Evolutionary conservation across 2,113 vertebrate genomes (phyloP).

Genomic region (Lycocorax pyrrhopterus): DNA sequence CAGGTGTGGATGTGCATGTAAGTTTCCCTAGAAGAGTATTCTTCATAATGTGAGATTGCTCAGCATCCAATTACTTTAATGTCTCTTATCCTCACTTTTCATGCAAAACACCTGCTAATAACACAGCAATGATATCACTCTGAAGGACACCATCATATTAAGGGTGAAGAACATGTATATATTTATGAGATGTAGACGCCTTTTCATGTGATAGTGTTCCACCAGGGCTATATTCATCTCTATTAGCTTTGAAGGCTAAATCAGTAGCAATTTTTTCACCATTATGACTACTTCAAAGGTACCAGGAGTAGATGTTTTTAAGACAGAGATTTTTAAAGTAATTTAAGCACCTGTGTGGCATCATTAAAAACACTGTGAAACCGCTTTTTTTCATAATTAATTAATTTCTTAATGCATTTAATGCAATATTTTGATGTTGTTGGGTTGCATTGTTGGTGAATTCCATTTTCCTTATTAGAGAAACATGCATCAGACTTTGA

Average conservation of each 20-base stretch:
- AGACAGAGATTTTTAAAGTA: not conserved
- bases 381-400: not conserved
- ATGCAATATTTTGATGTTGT: not conserved
- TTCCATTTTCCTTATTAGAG: not conserved
- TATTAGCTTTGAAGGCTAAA: conserved; percentile 37
- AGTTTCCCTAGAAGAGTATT: conserved; percentile 13
- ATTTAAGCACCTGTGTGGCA: not conserved
- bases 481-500: not conserved
- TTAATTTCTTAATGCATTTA: not conserved
- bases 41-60: not conserved
- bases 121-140: not conserved
- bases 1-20: not conserved
- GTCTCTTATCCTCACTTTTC: conserved; percentile 9
- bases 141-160: not conserved
- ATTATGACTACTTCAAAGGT: not conserved
- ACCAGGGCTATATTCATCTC: not conserved
- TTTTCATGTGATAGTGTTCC: not conserved
- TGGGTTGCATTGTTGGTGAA: not conserved
- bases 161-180: not conserved
- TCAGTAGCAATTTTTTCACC: conserved; percentile 11
- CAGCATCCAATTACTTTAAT: conserved; percentile 19
- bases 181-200: conserved; percentile 7
- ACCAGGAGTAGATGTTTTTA: not conserved
- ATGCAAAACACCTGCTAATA: conserved; percentile 33
- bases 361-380: not conserved